Conservation (phyloP, 2,888 invertebrate species). For the Ceramica pisi region DNA sequence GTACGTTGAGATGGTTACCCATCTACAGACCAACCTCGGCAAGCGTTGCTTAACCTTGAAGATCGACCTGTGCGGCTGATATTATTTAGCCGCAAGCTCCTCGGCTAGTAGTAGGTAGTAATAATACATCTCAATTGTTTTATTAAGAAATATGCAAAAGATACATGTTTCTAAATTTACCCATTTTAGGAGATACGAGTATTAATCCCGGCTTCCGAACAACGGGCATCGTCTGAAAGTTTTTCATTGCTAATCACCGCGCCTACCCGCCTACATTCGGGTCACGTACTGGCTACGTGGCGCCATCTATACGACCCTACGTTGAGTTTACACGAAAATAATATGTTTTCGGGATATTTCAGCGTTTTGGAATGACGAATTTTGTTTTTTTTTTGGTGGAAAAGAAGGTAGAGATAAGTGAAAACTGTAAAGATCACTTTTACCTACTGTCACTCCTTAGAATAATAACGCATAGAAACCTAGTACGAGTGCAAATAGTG, state of each 20-base stretch:
- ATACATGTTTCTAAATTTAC: constrained; percentile 10
- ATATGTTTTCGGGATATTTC: constrained; percentile 46
- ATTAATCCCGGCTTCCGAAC: constrained; percentile 33
- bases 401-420: background rate
- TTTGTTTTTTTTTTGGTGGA: constrained; percentile 28
- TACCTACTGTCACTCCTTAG: too few species aligned
- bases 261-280: constrained; percentile 64
- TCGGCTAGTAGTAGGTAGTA: too few species aligned
- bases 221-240: constrained; percentile 52
- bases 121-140: too few species aligned
- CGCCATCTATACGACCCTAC: constrained; percentile 52
- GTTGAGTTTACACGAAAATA: constrained; percentile 53
- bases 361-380: constrained; percentile 27
- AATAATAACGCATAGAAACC: too few species aligned
- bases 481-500: too few species aligned
- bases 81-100: too few species aligned
- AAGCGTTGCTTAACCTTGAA: too few species aligned
- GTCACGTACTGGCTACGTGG: constrained; percentile 73
- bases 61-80: too few species aligned
- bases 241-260: constrained; percentile 74
- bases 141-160: background rate
- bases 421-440: too few species aligned
- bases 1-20: too few species aligned
- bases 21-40: too few species aligned
- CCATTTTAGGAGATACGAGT: constrained; percentile 36